Conservation (phyloP, 2,888 invertebrate genomes). For the Parasteatoda lunata region DNA sequence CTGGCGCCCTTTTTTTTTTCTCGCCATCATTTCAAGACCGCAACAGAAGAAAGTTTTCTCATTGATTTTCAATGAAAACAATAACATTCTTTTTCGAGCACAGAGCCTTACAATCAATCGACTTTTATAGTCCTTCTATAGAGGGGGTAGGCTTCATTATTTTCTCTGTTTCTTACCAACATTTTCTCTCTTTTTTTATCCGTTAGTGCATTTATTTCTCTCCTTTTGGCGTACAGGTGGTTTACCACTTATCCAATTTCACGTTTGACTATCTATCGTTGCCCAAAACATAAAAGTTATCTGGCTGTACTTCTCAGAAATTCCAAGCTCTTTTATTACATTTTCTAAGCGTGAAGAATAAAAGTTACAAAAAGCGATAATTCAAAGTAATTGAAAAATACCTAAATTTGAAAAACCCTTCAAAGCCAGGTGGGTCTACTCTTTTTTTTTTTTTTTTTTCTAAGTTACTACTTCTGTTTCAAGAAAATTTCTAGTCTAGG, state of each 20-base stretch:
- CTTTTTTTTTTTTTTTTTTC: too few species aligned
- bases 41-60: slow-evolving; percentile 3
- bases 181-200: not conserved
- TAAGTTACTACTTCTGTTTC: too few species aligned
- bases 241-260: not conserved
- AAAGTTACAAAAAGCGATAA: too few species aligned
- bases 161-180: not conserved
- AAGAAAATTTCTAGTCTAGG: too few species aligned
- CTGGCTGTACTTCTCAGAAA: too few species aligned
- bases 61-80: slow-evolving; percentile 23
- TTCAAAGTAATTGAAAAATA: too few species aligned
- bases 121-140: slow-evolving; percentile 20
- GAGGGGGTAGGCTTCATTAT: slow-evolving; percentile 21
- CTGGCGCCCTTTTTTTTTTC: slow-evolving; percentile 4
- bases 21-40: slow-evolving; percentile 21
- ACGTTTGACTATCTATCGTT: slow-evolving; percentile 9
- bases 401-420: too few species aligned
- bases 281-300: not conserved
- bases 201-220: too few species aligned
- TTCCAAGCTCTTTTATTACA: too few species aligned
- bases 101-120: slow-evolving; percentile 10
- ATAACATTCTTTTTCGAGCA: slow-evolving; percentile 21
- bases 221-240: slow-evolving; percentile 11
- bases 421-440: too few species aligned
- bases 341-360: too few species aligned